Percentiles rank a stretch among this genome's conserved stretches.
These are phyloP conservation scores for Campylomormyrus tamandua DNA, from an alignment of 2,113 vertebrate genomes.

Conservation along the genomic window DNA sequence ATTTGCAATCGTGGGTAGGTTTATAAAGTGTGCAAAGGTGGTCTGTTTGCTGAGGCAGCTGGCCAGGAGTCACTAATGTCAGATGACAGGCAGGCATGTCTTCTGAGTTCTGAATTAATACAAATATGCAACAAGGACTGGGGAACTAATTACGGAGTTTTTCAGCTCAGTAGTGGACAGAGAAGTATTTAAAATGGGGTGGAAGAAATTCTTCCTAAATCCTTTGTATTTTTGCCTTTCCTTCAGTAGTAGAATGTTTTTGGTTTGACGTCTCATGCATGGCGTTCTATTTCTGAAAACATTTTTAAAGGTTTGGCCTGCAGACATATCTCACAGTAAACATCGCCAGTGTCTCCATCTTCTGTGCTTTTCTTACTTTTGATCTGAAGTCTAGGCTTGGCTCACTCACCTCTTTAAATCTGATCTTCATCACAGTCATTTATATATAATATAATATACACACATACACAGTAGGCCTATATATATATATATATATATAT, in stretches of 20 bases:
- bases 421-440: not conserved
- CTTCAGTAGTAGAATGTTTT: not conserved
- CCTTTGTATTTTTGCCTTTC: not conserved
- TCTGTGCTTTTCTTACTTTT: not conserved
- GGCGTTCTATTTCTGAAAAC: not conserved
- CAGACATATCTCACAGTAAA: not conserved
- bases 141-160: not conserved
- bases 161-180: not conserved
- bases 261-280: not conserved
- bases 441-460: not conserved
- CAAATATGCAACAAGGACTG: not conserved
- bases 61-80: not conserved
- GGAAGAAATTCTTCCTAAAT: not conserved
- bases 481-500: no score
- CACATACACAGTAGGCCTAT: no score
- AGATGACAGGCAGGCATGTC: not conserved
- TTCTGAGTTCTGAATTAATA: not conserved
- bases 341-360: not conserved
- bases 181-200: not conserved
- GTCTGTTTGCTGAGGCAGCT: not conserved
- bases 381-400: not conserved
- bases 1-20: not conserved
- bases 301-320: not conserved
- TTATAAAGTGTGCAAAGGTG: not conserved
- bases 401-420: not conserved